These are phyloP conservation scores for Bombus superbus DNA, from an alignment of 1,140 invertebrate species.

Conservation along the genomic window DNA sequence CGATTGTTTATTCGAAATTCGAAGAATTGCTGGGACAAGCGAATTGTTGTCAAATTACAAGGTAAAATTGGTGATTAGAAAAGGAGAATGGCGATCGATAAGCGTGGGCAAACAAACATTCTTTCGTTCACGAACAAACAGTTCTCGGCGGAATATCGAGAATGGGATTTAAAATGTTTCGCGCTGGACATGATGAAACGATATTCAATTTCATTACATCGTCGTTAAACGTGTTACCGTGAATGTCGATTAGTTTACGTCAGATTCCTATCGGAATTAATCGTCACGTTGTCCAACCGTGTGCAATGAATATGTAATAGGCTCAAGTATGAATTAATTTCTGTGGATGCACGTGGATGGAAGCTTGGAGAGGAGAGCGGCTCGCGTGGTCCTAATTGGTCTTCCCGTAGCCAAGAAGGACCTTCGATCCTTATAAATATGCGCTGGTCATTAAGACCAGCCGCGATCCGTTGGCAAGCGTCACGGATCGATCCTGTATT, in stretches of 20 bases:
- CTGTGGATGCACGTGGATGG: not conserved
- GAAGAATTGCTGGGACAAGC: not conserved
- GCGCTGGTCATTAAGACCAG: not conserved
- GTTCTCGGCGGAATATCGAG: not conserved
- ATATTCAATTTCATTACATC: conserved; percentile 19
- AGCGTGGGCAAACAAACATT: not conserved
- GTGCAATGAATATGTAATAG: conserved; percentile 37
- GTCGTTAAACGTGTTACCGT: conserved; percentile 26
- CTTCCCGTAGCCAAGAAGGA: not conserved
- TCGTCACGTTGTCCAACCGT: conserved; percentile 23
- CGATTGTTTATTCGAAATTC: conserved; percentile 7
- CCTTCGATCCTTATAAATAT: conserved; percentile 37
- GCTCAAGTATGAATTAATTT: conserved; percentile 42
- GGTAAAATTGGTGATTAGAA: not conserved
- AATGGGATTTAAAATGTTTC: not conserved
- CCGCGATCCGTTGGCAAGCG: not conserved
- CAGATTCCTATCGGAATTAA: conserved; percentile 29
- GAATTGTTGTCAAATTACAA: not conserved
- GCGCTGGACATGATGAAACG: not conserved
- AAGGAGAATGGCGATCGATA: not conserved
- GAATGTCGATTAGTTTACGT: not conserved
- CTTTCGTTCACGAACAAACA: not conserved
- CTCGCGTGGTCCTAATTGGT: conserved; percentile 14
- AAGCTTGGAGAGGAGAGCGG: not conserved
- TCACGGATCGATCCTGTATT: conserved; percentile 10